A percentile compares a stretch with the other conserved stretches of the same genome.
Evolutionary conservation across 2,888 invertebrate species (phyloP).

Genomic region (Embidobia sp.): DNA sequence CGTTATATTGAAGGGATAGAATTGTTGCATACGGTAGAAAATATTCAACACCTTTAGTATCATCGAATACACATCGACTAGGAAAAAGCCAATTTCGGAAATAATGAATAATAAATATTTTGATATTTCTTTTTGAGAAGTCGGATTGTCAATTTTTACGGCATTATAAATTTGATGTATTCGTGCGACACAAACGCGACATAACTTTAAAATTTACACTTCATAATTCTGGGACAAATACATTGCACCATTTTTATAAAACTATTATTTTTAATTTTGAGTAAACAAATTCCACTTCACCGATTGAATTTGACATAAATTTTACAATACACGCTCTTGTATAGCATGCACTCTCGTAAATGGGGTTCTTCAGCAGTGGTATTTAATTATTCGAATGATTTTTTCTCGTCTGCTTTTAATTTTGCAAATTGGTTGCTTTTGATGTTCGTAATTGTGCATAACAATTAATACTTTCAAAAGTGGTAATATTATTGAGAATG

Average conservation of each 20-base stretch:
- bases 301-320: conserved; percentile 36
- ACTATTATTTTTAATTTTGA: conserved; percentile 8
- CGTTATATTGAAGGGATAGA: too few relatives aligned
- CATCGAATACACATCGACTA: too few relatives aligned
- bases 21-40: too few relatives aligned
- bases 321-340: conserved; percentile 5
- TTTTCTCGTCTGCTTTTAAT: not conserved
- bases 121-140: not conserved
- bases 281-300: conserved; percentile 33
- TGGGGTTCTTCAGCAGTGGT: conserved; percentile 1
- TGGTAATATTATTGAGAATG: too few relatives aligned
- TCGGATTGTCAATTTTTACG: not conserved
- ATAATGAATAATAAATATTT: conserved; percentile 20
- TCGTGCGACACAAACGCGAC: not conserved
- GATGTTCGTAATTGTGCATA: not conserved
- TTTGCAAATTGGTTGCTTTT: not conserved
- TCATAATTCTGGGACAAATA: conserved; percentile 4
- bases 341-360: conserved; percentile 30
- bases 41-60: too few relatives aligned
- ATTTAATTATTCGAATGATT: not conserved
- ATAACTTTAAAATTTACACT: not conserved
- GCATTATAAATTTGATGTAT: not conserved
- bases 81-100: too few relatives aligned
- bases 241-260: too few relatives aligned
- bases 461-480: too few relatives aligned